phyloP scores from a whole-genome alignment of 2,888 invertebrate species.

The Anagyrus pseudococci region DNA sequence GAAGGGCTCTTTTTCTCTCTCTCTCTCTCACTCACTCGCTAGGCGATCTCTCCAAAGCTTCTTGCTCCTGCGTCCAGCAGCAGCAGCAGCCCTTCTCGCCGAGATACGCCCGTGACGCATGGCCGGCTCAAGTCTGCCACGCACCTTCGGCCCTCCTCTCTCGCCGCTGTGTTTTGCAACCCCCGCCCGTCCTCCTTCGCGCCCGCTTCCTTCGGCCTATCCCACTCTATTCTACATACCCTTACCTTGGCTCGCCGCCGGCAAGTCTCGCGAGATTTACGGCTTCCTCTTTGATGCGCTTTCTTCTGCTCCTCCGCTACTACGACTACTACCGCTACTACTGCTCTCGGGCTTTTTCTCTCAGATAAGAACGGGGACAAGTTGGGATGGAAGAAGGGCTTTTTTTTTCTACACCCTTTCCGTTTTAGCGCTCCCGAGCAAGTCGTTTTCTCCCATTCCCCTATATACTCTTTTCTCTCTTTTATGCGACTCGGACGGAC shows the following conservation, averaged over 20 bases:
- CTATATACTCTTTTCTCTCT: no score
- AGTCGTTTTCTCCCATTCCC: no score
- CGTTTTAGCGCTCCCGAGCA: background rate
- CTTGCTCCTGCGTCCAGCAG: background rate
- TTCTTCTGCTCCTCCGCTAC: conserved; percentile 17
- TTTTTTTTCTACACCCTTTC: background rate
- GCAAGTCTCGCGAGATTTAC: conserved; percentile 36
- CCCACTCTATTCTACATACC: background rate
- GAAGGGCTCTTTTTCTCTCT: background rate
- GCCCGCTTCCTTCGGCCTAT: background rate
- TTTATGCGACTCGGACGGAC: no score
- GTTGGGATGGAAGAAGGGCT: background rate
- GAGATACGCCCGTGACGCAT: conserved; percentile 25
- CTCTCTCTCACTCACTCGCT: conserved; percentile 51
- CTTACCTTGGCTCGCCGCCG: background rate
- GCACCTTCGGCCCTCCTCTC: background rate
- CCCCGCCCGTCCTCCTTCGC: no score
- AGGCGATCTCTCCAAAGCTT: conserved; percentile 29
- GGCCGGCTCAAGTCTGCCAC: conserved; percentile 32
- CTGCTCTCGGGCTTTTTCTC: background rate
- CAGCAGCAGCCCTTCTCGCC: no score
- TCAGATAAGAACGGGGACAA: conserved; percentile 20
- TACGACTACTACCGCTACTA: no score
- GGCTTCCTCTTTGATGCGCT: conserved; percentile 30
- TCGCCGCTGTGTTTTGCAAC: background rate